A percentile compares a stretch with the other conserved stretches of the same genome.
Conservation (phyloP, 1,140 invertebrate genomes). For the Pachypsylla venusta region DNA sequence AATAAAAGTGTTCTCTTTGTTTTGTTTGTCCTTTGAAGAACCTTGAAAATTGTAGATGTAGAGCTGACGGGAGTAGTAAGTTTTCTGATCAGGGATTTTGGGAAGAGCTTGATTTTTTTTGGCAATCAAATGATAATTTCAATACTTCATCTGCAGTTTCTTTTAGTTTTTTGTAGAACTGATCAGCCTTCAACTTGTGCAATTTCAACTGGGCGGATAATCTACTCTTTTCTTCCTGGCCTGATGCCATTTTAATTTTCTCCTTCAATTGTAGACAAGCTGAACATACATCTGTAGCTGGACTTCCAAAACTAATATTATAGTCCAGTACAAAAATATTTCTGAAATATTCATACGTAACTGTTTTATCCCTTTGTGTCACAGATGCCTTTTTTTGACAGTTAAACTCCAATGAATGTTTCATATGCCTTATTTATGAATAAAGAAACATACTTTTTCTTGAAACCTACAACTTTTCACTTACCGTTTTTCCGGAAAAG, state of each 20-base stretch:
- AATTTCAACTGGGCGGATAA: constrained; percentile 20
- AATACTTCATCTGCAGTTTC: constrained; percentile 21
- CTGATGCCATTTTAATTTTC: constrained; percentile 19
- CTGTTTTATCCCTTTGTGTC: neutral
- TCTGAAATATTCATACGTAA: constrained; percentile 19
- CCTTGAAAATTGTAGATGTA: constrained; percentile 30
- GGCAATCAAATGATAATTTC: constrained; percentile 29
- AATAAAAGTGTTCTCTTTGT: too few species aligned
- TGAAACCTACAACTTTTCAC: neutral
- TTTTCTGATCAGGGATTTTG: constrained; percentile 25
- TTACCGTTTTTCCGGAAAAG: neutral
- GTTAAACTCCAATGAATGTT: neutral
- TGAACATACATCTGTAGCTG: constrained; percentile 21
- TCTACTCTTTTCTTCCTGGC: constrained; percentile 12
- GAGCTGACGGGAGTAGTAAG: constrained; percentile 28
- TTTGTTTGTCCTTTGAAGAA: constrained; percentile 23
- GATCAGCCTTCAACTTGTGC: constrained; percentile 25
- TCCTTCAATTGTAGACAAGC: constrained; percentile 19
- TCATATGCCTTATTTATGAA: neutral
- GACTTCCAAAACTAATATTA: constrained; percentile 22
- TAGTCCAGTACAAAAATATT: constrained; percentile 18
- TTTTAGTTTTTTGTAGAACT: constrained; percentile 26
- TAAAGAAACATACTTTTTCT: neutral
- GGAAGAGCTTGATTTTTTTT: constrained; percentile 30
- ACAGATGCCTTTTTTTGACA: neutral